phyloP scores from a whole-genome alignment of 2,888 invertebrate genomes.

The Amiota minor region DNA sequence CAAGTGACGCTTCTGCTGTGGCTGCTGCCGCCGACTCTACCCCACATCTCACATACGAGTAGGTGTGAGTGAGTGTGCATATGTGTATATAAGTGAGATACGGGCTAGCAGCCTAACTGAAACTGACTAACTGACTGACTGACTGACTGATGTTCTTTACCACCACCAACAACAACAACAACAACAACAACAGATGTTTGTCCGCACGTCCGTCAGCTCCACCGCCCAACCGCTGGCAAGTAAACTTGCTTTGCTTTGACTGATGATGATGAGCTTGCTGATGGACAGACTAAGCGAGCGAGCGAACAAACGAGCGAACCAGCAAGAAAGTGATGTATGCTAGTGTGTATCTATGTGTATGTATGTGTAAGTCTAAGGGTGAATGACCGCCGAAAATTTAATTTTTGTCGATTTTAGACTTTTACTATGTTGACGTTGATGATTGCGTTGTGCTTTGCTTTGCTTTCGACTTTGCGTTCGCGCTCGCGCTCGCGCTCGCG shows the following conservation, averaged over 20 bases:
- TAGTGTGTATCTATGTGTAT: conserved; percentile 31
- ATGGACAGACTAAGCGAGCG: not conserved
- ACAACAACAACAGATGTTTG: conserved; percentile 18
- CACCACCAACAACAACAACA: conserved; percentile 30
- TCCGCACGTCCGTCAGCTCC: not conserved
- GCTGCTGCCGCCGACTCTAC: not conserved
- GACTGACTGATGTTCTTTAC: conserved; percentile 18
- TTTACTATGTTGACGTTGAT: conserved; percentile 67
- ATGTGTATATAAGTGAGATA: too few relatives aligned
- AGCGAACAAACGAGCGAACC: conserved; percentile 27
- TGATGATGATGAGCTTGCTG: conserved; percentile 39
- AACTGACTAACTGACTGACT: not conserved
- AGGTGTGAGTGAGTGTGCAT: too few relatives aligned
- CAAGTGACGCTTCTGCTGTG: not conserved
- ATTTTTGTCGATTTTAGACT: conserved; percentile 71
- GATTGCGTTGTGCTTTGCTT: conserved; percentile 42
- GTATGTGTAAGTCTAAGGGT: conserved; percentile 61
- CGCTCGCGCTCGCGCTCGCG: not conserved
- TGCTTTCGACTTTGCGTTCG: conserved; percentile 45
- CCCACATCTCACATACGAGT: not conserved
- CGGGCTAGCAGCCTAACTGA: not conserved
- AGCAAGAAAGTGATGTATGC: conserved; percentile 1
- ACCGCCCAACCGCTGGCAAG: conserved; percentile 19
- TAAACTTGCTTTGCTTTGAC: conserved; percentile 4
- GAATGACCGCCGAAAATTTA: conserved; percentile 73